phyloP scores from a whole-genome alignment of 2,113 vertebrate genomes.

The Salminus brasiliensis region DNA sequence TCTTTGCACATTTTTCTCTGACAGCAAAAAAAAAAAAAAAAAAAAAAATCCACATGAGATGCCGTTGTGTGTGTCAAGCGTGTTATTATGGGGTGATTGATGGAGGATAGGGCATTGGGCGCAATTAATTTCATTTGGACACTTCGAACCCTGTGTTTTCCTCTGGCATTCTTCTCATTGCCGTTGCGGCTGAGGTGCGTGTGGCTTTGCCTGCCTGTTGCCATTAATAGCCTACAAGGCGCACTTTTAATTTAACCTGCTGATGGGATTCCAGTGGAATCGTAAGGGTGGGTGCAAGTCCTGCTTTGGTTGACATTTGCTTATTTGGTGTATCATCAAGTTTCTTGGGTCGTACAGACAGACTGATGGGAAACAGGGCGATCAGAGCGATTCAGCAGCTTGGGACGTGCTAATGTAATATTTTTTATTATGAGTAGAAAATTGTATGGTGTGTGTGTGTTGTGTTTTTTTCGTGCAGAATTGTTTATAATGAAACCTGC shows the following conservation, averaged over 20 bases:
- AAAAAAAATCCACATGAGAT: slow-evolving; percentile 21
- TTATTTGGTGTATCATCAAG: background rate
- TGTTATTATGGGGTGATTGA: slow-evolving; percentile 76
- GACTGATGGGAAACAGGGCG: background rate
- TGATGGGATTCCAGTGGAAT: slow-evolving; percentile 66
- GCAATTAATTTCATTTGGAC: slow-evolving; percentile 77
- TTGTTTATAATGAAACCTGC: background rate
- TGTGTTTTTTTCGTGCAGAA: background rate
- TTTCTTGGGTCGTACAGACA: background rate
- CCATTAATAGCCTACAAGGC: slow-evolving; percentile 61
- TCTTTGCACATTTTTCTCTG: slow-evolving; percentile 30
- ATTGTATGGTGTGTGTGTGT: too few relatives aligned
- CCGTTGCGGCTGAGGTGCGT: slow-evolving; percentile 44
- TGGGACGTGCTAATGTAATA: too few relatives aligned
- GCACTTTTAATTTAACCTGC: slow-evolving; percentile 70
- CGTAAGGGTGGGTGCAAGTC: slow-evolving; percentile 61
- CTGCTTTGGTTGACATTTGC: slow-evolving; percentile 30
- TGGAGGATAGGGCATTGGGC: slow-evolving; percentile 71
- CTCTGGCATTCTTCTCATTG: slow-evolving; percentile 36
- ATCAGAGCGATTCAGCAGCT: too few relatives aligned
- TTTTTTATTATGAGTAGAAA: too few relatives aligned
- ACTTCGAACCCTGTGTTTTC: slow-evolving; percentile 48
- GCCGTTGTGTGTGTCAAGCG: slow-evolving; percentile 63
- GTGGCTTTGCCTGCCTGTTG: slow-evolving; percentile 36
- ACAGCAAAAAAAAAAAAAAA: slow-evolving; percentile 63